These are phyloP conservation scores for Nylanderia fulva DNA, from an alignment of 1,140 invertebrate genomes.

Conservation along the genomic window DNA sequence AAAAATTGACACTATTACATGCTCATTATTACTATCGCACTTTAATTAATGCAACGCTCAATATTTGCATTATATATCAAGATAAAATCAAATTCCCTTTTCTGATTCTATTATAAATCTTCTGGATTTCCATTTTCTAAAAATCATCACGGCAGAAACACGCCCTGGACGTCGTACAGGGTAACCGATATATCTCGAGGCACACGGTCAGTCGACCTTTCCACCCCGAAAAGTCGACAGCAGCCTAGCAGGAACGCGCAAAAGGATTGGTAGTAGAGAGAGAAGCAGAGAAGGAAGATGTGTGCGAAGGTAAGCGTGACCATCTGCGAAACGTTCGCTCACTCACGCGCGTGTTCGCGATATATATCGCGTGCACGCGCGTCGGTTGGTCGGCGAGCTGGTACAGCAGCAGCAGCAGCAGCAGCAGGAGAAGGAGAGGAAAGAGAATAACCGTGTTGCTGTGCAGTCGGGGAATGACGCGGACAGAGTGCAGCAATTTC, in stretches of 20 bases:
- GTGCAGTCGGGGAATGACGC: constrained; percentile 79
- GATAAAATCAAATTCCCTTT: background rate
- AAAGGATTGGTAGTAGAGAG: background rate
- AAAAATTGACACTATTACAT: background rate
- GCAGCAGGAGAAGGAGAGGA: constrained; percentile 24
- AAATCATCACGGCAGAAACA: constrained; percentile 23
- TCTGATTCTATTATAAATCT: constrained; percentile 21
- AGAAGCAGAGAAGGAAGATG: constrained; percentile 40
- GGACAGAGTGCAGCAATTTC: constrained; percentile 84
- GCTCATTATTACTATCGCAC: background rate
- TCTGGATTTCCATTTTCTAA: constrained; percentile 16
- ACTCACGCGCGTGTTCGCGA: constrained; percentile 20
- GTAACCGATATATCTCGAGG: constrained; percentile 42
- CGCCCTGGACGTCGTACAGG: background rate
- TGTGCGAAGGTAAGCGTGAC: constrained; percentile 40
- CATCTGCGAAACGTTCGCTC: constrained; percentile 43
- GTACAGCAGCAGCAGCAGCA: background rate
- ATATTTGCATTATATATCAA: background rate
- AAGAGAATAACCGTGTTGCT: constrained; percentile 63
- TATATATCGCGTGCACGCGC: constrained; percentile 53
- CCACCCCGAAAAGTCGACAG: constrained; percentile 53
- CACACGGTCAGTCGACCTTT: constrained; percentile 39
- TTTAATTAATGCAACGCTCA: background rate
- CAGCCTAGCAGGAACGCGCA: background rate
- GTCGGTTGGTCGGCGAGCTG: background rate